Conservation (phyloP, 2,888 invertebrate genomes). For the Helicoverpa assulta region DNA sequence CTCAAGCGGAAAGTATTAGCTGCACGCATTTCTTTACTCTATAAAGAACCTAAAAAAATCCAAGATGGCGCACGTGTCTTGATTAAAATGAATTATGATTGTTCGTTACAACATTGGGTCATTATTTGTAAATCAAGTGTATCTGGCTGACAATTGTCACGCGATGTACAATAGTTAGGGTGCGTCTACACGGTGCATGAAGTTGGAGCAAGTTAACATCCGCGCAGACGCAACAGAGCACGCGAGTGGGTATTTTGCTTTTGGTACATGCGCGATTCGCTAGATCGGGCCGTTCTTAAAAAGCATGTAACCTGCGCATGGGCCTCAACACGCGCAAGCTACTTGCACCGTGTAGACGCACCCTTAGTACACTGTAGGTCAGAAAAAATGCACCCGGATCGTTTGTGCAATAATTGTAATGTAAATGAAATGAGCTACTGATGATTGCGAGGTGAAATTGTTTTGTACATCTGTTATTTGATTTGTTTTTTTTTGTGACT, state of each 20-base stretch:
- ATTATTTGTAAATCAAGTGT: constrained; percentile 87
- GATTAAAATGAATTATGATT: constrained; percentile 83
- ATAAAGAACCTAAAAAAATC: constrained; percentile 52
- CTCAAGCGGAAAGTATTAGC: constrained; percentile 82
- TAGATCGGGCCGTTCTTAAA: too few relatives aligned
- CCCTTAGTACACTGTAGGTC: constrained; percentile 43
- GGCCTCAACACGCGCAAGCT: too few relatives aligned
- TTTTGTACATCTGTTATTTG: constrained; percentile 52
- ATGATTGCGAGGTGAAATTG: constrained; percentile 48
- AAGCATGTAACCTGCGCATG: too few relatives aligned
- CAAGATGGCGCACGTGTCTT: constrained; percentile 73
- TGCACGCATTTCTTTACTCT: constrained; percentile 80
- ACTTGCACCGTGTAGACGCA: too few relatives aligned
- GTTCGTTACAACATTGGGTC: constrained; percentile 77
- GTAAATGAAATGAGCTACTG: constrained; percentile 62
- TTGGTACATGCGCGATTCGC: too few relatives aligned
- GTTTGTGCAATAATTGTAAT: constrained; percentile 56
- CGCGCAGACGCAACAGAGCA: too few relatives aligned
- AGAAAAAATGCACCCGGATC: constrained; percentile 55
- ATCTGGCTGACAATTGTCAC: constrained; percentile 73
- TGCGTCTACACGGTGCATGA: not conserved
- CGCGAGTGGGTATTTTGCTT: too few relatives aligned
- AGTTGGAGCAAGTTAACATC: too few relatives aligned
- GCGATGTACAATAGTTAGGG: constrained; percentile 63
- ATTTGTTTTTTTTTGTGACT: constrained; percentile 21